Evolutionary conservation across 2,113 vertebrate genomes (phyloP).

Genomic region (Scophthalmus maximus): DNA sequence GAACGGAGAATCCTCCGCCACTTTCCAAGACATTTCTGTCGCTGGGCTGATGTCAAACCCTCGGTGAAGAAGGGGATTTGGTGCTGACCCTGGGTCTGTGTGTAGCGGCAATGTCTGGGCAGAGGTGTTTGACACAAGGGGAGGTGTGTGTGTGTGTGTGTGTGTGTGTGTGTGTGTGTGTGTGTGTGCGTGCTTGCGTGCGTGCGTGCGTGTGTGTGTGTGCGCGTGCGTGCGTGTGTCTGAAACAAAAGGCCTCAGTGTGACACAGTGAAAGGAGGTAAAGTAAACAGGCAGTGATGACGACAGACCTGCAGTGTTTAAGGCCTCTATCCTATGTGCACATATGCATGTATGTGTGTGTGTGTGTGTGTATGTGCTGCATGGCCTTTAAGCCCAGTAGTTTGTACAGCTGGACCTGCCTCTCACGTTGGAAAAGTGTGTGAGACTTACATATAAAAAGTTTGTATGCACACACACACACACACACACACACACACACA

Average conservation of each 20-base stretch:
- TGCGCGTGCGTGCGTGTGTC: constrained; percentile 42
- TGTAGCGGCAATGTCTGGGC: constrained; percentile 24
- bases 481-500: constrained; percentile 8
- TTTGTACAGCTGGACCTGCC: constrained; percentile 91
- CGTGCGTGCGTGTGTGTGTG: constrained; percentile 37
- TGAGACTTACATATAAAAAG: constrained; percentile 11
- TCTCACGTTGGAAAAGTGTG: constrained; percentile 53
- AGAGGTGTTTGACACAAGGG: constrained; percentile 62
- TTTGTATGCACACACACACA: not conserved
- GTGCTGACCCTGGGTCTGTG: constrained; percentile 44
- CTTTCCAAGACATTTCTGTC: constrained; percentile 5
- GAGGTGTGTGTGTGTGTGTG: constrained; percentile 39
- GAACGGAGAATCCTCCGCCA: not conserved
- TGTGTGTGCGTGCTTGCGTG: constrained; percentile 48
- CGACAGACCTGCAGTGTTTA: constrained; percentile 87
- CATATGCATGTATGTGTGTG: constrained; percentile 66
- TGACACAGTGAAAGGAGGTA: constrained; percentile 90
- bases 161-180: constrained; percentile 40
- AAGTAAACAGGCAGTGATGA: constrained; percentile 90
- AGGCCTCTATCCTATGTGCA: constrained; percentile 79
- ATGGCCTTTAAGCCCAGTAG: constrained; percentile 80
- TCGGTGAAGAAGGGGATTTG: not conserved
- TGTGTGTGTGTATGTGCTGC: constrained; percentile 33
- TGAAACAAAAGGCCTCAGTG: constrained; percentile 89
- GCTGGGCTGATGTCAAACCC: not conserved